phyloP scores from a whole-genome alignment of 2,797 vertebrate species.

The Etheostoma nigrum region DNA sequence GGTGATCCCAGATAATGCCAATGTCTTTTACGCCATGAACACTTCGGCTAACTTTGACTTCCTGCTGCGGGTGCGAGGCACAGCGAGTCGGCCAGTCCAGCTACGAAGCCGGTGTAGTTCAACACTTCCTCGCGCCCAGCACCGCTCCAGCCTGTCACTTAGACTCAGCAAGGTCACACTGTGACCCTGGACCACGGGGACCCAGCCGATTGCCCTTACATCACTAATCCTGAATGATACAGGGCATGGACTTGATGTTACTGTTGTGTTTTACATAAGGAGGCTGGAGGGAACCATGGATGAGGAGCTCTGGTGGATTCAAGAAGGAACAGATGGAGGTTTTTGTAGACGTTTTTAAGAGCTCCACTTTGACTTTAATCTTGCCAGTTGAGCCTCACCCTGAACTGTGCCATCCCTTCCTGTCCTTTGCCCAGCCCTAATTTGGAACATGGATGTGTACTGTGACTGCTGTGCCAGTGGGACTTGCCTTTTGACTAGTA shows the following conservation, averaged over 20 bases:
- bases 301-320: constrained; percentile 19
- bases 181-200: constrained; percentile 69
- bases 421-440: constrained; percentile 37
- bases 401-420: constrained; percentile 36
- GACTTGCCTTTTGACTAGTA: constrained; percentile 46
- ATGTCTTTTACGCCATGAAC: constrained; percentile 98
- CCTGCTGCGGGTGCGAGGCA: constrained; percentile 88
- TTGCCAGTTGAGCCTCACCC: constrained; percentile 15
- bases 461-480: constrained; percentile 65
- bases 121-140: constrained; percentile 87
- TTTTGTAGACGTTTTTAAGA: constrained; percentile 33
- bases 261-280: constrained; percentile 23
- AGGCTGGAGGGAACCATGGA: constrained; percentile 22
- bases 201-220: constrained; percentile 20
- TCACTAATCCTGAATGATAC: constrained; percentile 35
- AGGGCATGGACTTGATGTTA: constrained; percentile 12
- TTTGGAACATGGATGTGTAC: constrained; percentile 42
- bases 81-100: constrained; percentile 78
- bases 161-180: constrained; percentile 90
- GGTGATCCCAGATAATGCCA: constrained; percentile 92
- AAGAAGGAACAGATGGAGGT: constrained; percentile 14
- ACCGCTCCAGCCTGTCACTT: constrained; percentile 86
- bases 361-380: constrained; percentile 25
- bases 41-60: constrained; percentile 93
- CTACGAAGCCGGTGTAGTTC: constrained; percentile 86